Percentiles rank a stretch among this genome's conserved stretches.
phyloP scores from a whole-genome alignment of 2,797 vertebrate genomes.

The Typhlichthys eigenmanni region DNA sequence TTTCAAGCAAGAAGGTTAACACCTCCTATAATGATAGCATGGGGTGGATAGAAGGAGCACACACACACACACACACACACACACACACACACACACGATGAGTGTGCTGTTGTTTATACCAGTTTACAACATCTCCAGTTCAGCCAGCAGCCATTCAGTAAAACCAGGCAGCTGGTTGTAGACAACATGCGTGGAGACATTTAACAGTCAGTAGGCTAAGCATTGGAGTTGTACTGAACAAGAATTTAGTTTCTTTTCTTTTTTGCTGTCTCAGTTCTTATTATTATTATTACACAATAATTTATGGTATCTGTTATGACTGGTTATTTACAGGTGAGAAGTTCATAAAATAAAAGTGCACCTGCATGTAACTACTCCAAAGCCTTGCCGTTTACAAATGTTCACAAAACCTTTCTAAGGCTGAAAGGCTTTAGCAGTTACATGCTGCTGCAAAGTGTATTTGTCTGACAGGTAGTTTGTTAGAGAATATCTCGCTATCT shows the following conservation, averaged over 20 bases:
- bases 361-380: no score
- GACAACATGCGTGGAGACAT: conserved; percentile 51
- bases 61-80: conserved; percentile 1
- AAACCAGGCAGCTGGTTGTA: conserved; percentile 15
- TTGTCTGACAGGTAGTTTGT: neutral
- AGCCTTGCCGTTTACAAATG: no score
- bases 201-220: conserved; percentile 39
- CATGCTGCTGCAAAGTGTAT: no score
- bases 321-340: no score
- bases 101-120: neutral
- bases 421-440: no score
- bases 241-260: conserved; percentile 4
- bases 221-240: conserved; percentile 15
- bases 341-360: no score
- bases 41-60: neutral
- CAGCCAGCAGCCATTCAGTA: conserved; percentile 1
- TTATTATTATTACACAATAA: no score
- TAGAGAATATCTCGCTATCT: neutral
- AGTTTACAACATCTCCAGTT: neutral
- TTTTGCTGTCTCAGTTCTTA: neutral
- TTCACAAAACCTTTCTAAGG: no score
- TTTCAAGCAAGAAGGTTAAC: neutral
- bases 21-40: neutral
- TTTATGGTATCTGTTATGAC: no score
- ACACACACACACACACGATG: conserved; percentile 1